Percentiles rank a stretch among this genome's conserved stretches.
Evolutionary conservation across 1,140 invertebrate genomes (phyloP).

Genomic region (Macrobrachium nipponense): DNA sequence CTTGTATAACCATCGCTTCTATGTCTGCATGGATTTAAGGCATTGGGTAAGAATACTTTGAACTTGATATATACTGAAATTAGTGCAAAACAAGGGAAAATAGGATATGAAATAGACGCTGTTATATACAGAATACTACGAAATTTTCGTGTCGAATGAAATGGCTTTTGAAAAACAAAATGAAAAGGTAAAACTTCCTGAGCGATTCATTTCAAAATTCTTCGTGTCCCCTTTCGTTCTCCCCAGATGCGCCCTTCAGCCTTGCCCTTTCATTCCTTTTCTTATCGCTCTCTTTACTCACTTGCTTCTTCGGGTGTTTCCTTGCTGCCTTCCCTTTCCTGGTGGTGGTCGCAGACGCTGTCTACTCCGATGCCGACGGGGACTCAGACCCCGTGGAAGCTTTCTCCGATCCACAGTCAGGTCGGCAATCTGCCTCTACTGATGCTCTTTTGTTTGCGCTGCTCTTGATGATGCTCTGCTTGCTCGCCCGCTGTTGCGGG

Average conservation of each 20-base stretch:
- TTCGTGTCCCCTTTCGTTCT: background rate
- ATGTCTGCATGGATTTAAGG: too few species aligned
- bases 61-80: too few species aligned
- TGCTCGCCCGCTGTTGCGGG: too few species aligned
- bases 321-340: background rate
- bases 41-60: too few species aligned
- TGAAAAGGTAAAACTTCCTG: background rate
- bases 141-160: too few species aligned
- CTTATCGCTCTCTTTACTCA: conserved; percentile 27
- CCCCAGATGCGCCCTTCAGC: conserved; percentile 12
- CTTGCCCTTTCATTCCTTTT: conserved; percentile 15
- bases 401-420: conserved; percentile 2
- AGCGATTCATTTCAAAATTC: background rate
- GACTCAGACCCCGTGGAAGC: background rate
- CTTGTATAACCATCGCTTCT: too few species aligned
- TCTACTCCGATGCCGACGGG: background rate
- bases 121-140: too few species aligned
- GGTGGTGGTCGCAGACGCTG: background rate
- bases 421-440: background rate
- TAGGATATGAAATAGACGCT: too few species aligned
- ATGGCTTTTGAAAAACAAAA: too few species aligned
- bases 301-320: conserved; percentile 15
- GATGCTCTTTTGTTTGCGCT: too few species aligned
- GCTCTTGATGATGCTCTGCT: too few species aligned
- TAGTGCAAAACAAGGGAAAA: too few species aligned